phyloP scores from a whole-genome alignment of 2,113 vertebrate genomes.

The Macroglossus sobrinus region DNA sequence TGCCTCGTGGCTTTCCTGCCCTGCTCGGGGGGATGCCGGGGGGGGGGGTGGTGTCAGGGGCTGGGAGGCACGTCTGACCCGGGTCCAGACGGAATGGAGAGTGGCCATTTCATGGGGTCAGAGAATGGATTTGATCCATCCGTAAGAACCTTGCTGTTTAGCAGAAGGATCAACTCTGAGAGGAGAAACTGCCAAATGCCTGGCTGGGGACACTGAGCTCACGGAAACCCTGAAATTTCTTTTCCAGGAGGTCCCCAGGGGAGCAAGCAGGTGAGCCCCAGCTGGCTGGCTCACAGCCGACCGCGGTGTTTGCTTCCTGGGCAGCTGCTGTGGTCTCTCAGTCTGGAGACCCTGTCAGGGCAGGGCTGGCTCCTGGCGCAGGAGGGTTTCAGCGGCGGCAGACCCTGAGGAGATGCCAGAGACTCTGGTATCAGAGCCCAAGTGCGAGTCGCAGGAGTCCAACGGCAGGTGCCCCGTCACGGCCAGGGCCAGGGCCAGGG shows the following conservation, averaged over 20 bases:
- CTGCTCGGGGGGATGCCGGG: fast-evolving
- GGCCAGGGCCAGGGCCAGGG: neutral
- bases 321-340: neutral
- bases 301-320: neutral
- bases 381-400: neutral
- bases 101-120: neutral
- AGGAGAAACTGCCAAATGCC: neutral
- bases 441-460: neutral
- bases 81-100: neutral
- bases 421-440: neutral
- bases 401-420: neutral
- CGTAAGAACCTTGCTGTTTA: neutral
- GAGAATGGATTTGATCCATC: neutral
- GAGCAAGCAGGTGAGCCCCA: neutral
- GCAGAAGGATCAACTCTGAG: neutral
- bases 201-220: fast-evolving
- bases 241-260: neutral
- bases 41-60: neutral
- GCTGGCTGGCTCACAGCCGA: neutral
- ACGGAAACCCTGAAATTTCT: conserved; percentile 4
- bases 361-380: neutral
- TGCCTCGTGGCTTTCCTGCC: neutral
- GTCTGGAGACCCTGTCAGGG: neutral
- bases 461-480: neutral
- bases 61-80: neutral